Conservation (phyloP, 1,140 invertebrate genomes). For the Neomicropteryx cornuta region DNA sequence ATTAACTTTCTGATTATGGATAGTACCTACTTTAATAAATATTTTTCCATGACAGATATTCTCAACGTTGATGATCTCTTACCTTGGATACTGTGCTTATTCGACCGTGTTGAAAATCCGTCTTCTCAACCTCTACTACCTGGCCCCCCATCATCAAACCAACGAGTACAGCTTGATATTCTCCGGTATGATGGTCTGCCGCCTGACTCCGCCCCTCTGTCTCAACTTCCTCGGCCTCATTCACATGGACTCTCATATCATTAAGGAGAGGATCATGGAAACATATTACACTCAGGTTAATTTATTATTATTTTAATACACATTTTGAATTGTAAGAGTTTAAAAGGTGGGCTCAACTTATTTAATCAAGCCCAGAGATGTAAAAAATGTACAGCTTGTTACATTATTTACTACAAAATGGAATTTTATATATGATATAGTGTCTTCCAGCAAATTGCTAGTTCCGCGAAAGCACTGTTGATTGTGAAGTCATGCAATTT, state of each 20-base stretch:
- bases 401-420: too few relatives aligned
- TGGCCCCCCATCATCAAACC: conserved; percentile 94
- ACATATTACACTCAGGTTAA: conserved; percentile 80
- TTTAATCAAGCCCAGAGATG: too few relatives aligned
- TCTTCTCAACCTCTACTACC: conserved; percentile 92
- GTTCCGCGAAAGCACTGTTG: too few relatives aligned
- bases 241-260: conserved; percentile 96
- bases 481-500: neutral
- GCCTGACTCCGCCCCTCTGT: conserved; percentile 95
- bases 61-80: conserved; percentile 83
- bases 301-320: conserved; percentile 2
- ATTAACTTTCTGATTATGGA: too few relatives aligned
- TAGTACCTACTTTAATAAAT: too few relatives aligned
- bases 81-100: conserved; percentile 95
- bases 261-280: conserved; percentile 67
- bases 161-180: conserved; percentile 99
- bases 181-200: conserved; percentile 93
- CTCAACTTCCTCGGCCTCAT: conserved; percentile 96
- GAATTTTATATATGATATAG: too few relatives aligned
- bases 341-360: too few relatives aligned
- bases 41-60: conserved; percentile 50
- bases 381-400: too few relatives aligned
- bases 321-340: too few relatives aligned
- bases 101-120: conserved; percentile 95
- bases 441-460: too few relatives aligned